Percentiles rank a stretch among this genome's conserved stretches.
Evolutionary conservation across 2,797 vertebrate genomes (phyloP).

Genomic region (Meriones psammophilus): DNA sequence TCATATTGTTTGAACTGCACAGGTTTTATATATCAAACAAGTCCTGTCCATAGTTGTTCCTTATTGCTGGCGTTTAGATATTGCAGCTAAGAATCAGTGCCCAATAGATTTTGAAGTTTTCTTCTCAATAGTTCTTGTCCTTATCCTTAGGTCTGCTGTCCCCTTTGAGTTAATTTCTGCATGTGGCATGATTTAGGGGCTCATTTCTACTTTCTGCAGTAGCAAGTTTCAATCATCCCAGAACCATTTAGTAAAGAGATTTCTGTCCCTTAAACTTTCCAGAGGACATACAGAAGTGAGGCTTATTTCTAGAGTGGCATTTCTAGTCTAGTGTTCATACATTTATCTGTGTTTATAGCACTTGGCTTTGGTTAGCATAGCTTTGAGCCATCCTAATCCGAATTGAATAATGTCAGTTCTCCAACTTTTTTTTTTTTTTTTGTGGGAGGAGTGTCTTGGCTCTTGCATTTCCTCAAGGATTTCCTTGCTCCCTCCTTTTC

Average conservation of each 20-base stretch:
- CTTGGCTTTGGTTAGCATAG: neutral
- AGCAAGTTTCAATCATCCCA: neutral
- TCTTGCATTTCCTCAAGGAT: neutral
- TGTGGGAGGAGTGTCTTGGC: neutral
- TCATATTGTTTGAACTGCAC: neutral
- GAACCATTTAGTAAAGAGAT: neutral
- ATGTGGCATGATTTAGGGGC: neutral
- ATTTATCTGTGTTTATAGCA: neutral
- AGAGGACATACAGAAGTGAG: neutral
- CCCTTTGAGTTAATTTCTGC: neutral
- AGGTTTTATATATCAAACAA: neutral
- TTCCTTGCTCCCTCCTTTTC: too few species aligned
- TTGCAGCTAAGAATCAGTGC: neutral
- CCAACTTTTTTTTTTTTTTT: neutral
- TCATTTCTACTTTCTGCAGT: neutral
- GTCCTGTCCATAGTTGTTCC: neutral
- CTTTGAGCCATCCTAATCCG: slow-evolving; percentile 8
- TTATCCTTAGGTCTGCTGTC: neutral
- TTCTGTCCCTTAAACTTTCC: slow-evolving; percentile 3
- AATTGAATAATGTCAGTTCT: neutral
- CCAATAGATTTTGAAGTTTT: neutral
- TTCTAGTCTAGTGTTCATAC: neutral
- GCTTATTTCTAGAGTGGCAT: neutral
- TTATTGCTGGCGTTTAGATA: neutral
- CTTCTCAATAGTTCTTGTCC: neutral